Evolutionary conservation across 2,797 vertebrate species (phyloP).

Genomic region (Neostethus bicornis): DNA sequence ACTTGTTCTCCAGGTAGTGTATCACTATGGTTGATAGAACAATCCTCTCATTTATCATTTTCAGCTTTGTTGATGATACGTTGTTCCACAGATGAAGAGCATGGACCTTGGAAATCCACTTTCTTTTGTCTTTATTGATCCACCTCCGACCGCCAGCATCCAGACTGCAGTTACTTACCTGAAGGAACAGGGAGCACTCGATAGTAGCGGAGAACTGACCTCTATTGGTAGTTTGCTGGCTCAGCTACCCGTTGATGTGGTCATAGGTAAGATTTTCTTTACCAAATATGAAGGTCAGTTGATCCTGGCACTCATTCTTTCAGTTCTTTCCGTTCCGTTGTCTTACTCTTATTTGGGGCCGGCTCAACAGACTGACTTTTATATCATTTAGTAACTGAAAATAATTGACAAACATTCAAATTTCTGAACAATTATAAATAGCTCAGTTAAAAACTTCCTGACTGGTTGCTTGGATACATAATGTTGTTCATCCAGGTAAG

Average conservation of each 20-base stretch:
- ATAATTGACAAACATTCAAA: too few relatives aligned
- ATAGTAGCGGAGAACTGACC: conserved; percentile 79
- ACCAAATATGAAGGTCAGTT: not conserved
- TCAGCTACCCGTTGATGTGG: conserved; percentile 91
- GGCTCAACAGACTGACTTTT: too few relatives aligned
- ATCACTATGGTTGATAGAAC: not conserved
- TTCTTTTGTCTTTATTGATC: conserved; percentile 90
- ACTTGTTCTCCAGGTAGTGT: conserved; percentile 87
- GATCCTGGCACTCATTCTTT: not conserved
- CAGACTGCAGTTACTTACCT: conserved; percentile 88
- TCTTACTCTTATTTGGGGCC: not conserved
- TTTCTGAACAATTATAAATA: too few relatives aligned
- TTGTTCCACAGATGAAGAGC: conserved; percentile 88
- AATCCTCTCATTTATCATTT: rapidly evolving
- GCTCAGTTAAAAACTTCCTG: too few relatives aligned
- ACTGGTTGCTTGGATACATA: too few relatives aligned
- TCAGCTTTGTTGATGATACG: not conserved
- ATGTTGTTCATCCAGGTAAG: conserved; percentile 81
- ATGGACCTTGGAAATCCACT: conserved; percentile 90
- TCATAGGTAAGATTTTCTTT: conserved; percentile 81
- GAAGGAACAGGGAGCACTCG: conserved; percentile 89
- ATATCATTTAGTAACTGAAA: too few relatives aligned
- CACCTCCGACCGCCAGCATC: conserved; percentile 86
- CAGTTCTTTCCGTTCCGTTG: not conserved
- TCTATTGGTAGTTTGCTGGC: conserved; percentile 89